These are phyloP conservation scores for Dynastes grantii DNA, from an alignment of 2,888 invertebrate genomes.

Conservation along the genomic window DNA sequence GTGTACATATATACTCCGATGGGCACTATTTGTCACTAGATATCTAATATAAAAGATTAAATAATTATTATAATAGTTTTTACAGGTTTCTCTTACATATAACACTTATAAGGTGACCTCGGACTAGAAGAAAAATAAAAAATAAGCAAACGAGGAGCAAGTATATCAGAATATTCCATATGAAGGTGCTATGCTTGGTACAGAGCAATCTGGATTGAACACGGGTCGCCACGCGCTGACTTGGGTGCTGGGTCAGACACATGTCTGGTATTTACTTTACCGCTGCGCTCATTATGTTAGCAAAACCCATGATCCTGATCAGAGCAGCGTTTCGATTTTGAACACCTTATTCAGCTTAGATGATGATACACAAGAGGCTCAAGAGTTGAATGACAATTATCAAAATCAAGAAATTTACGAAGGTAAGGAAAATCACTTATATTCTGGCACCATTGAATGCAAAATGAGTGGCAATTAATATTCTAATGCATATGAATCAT, in stretches of 20 bases:
- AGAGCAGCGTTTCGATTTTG: conserved; percentile 74
- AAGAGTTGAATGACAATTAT: conserved; percentile 53
- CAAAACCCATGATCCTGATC: conserved; percentile 65
- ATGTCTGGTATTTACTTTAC: conserved; percentile 76
- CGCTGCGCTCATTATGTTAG: conserved; percentile 75
- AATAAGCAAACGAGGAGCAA: neutral
- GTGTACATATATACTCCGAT: too few species aligned
- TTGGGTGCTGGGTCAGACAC: conserved; percentile 78
- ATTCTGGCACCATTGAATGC: too few species aligned
- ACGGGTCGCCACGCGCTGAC: conserved; percentile 69
- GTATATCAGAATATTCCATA: conserved; percentile 7
- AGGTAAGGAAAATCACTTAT: conserved; percentile 29
- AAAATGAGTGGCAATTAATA: too few species aligned
- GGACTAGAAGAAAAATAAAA: too few species aligned
- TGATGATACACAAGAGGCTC: conserved; percentile 63
- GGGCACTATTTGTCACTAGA: too few species aligned
- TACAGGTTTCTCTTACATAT: too few species aligned
- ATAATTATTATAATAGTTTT: too few species aligned
- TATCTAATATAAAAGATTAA: too few species aligned
- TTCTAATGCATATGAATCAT: too few species aligned
- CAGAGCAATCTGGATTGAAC: conserved; percentile 63
- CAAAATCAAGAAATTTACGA: conserved; percentile 44
- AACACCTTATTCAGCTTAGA: conserved; percentile 78
- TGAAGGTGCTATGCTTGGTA: conserved; percentile 63
- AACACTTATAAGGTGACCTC: too few species aligned